These are phyloP conservation scores for Phrynocephalus forsythii DNA, from an alignment of 2,797 vertebrate genomes.

Conservation along the genomic window DNA sequence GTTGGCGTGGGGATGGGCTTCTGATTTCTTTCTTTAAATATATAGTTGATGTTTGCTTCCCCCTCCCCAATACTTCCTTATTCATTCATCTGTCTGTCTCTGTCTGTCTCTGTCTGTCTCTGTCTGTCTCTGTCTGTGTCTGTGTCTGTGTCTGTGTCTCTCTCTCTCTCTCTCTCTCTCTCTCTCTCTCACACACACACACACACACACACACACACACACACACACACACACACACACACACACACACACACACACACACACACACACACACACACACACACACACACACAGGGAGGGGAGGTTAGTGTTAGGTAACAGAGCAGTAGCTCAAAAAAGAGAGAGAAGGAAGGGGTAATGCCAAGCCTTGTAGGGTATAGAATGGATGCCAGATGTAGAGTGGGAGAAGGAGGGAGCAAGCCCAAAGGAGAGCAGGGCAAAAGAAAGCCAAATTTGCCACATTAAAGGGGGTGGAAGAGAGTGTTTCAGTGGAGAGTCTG, in stretches of 20 bases:
- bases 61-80: not conserved
- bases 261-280: slow-evolving; percentile 10
- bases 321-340: slow-evolving; percentile 88
- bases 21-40: not conserved
- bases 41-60: slow-evolving; percentile 64
- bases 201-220: slow-evolving; percentile 50
- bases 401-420: slow-evolving; percentile 72
- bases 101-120: too few relatives aligned
- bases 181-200: not conserved
- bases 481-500: slow-evolving; percentile 83
- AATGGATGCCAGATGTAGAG: slow-evolving; percentile 92
- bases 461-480: slow-evolving; percentile 77
- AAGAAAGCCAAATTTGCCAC: slow-evolving; percentile 81
- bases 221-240: slow-evolving; percentile 40
- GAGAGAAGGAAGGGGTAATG: slow-evolving; percentile 83
- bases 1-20: slow-evolving; percentile 52
- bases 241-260: slow-evolving; percentile 54
- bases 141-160: too few relatives aligned
- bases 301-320: slow-evolving; percentile 82
- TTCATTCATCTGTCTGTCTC: fast-evolving
- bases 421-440: slow-evolving; percentile 40
- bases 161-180: too few relatives aligned
- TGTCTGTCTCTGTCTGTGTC: too few relatives aligned
- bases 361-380: slow-evolving; percentile 84
- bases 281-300: slow-evolving; percentile 59